A percentile compares a stretch with the other conserved stretches of the same genome.
phyloP scores from a whole-genome alignment of 1,140 invertebrate genomes.

The Atta texana region DNA sequence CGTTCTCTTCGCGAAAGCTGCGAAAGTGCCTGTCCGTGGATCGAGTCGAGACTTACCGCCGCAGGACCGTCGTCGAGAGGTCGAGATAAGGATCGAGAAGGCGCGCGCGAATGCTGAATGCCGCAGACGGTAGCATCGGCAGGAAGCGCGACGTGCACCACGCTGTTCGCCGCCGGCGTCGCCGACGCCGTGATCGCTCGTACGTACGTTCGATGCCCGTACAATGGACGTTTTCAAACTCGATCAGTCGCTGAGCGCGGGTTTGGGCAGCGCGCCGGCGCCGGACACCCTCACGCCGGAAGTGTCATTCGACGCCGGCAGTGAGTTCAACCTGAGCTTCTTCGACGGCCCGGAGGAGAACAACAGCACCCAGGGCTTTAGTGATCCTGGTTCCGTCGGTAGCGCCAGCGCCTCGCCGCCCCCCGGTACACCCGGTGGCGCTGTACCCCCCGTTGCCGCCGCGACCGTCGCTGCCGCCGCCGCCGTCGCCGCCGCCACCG shows the following conservation, averaged over 20 bases:
- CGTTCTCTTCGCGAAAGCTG: not conserved
- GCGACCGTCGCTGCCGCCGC: constrained; percentile 62
- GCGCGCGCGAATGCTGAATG: constrained; percentile 67
- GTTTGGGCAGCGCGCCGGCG: constrained; percentile 87
- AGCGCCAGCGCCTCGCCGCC: constrained; percentile 88
- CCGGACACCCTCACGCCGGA: constrained; percentile 89
- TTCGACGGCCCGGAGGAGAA: constrained; percentile 90
- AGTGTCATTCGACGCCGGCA: constrained; percentile 91
- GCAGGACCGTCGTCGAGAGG: constrained; percentile 3
- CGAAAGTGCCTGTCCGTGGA: not conserved
- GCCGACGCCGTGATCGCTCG: constrained; percentile 48
- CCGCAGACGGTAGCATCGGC: constrained; percentile 50
- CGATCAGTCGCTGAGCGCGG: constrained; percentile 88
- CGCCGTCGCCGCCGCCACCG: constrained; percentile 1
- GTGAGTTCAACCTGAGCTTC: constrained; percentile 92
- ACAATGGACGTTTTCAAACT: constrained; percentile 90
- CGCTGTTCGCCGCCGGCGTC: constrained; percentile 52
- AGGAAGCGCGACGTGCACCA: constrained; percentile 62
- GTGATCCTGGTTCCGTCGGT: constrained; percentile 89
- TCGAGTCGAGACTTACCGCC: not conserved
- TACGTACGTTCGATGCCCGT: constrained; percentile 64
- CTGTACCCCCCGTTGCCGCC: constrained; percentile 79
- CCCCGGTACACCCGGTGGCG: constrained; percentile 81
- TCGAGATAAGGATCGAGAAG: not conserved
- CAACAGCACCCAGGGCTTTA: constrained; percentile 89